Base-by-base conservation (phyloP, 2,888 invertebrate genomes). In the Odontocerum albicorne region DNA sequence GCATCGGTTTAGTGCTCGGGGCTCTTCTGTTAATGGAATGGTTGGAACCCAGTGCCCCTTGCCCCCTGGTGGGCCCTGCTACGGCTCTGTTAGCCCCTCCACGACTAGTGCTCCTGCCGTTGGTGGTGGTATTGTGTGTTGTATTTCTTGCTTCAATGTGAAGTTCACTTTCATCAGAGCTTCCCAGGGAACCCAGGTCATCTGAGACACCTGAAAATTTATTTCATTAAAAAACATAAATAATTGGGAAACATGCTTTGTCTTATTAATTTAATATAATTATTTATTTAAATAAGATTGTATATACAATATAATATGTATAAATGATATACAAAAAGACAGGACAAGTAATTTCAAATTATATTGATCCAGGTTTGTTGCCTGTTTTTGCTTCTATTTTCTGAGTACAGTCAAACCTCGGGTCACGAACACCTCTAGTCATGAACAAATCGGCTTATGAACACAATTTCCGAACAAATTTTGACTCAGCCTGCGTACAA, bases 151-250 rank as follows among this genome's bases (percentile, higher is more conserved):
- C 71, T 19, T 65, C 63, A 19, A 73, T 66, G 1, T 73, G 68
- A 63, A 75, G 69, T 66, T 77, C 77, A 61, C 75, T 77, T 66
- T 75, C 76, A 3, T 75, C 73, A 1, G 77, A 76, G 60, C 74
- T 75, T 62, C 70, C 74, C 42, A 75, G 68, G 0, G 77, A 77
- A 39, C 57, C 57, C 1, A 60, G 35, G 19, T 72, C 72, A 0
- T 63, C 71, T 1, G 64, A 67, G 12, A 49, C 58, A 21, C 56
- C 61, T 61, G 13, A 35, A 46, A 35, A 10, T 20, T 3, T 20
- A 20, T 42, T 42, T 42, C 10, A 42, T 2, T 16, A 21, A 22
- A 12, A 42, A 13, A 20, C 13, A 1, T 1, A 4, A 4, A 4
- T 3, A 33, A 4, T 15, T 13, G 15, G 4, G 15, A 10, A 33